Percentiles rank a stretch among this genome's conserved stretches.
These are phyloP conservation scores for Leptoclinus maculatus DNA, from an alignment of 2,797 vertebrate genomes.

Conservation along the genomic window DNA sequence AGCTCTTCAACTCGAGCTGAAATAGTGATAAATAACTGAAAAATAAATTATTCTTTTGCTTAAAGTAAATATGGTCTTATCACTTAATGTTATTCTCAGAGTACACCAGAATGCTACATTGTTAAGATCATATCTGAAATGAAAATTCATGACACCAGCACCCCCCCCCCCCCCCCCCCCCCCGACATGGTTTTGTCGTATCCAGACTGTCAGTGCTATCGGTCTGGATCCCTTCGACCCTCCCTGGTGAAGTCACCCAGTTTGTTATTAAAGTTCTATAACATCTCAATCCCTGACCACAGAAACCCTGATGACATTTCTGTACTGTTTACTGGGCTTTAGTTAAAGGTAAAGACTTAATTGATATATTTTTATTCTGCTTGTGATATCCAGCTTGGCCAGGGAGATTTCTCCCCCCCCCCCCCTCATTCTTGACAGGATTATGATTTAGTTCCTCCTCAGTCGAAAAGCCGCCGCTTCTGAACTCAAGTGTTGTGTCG, in stretches of 20 bases:
- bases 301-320: background rate
- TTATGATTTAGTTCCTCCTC: slow-evolving; percentile 21
- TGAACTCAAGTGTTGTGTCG: slow-evolving; percentile 42
- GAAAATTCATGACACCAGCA: too few relatives aligned
- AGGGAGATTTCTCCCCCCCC: background rate
- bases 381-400: background rate
- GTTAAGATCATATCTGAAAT: too few relatives aligned
- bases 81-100: too few relatives aligned
- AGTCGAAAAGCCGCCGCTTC: slow-evolving; percentile 35
- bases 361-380: background rate
- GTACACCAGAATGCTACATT: too few relatives aligned
- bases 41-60: too few relatives aligned
- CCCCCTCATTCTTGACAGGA: slow-evolving; percentile 19
- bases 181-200: too few relatives aligned
- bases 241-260: background rate
- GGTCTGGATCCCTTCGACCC: too few relatives aligned
- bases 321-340: background rate
- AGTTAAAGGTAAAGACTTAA: background rate
- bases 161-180: too few relatives aligned
- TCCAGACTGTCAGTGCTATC: background rate
- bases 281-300: background rate
- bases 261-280: background rate
- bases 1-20: too few relatives aligned
- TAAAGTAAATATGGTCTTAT: too few relatives aligned
- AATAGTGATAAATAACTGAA: too few relatives aligned